These are phyloP conservation scores for Ceratothoa steindachneri DNA, from an alignment of 2,888 invertebrate genomes.

Conservation along the genomic window DNA sequence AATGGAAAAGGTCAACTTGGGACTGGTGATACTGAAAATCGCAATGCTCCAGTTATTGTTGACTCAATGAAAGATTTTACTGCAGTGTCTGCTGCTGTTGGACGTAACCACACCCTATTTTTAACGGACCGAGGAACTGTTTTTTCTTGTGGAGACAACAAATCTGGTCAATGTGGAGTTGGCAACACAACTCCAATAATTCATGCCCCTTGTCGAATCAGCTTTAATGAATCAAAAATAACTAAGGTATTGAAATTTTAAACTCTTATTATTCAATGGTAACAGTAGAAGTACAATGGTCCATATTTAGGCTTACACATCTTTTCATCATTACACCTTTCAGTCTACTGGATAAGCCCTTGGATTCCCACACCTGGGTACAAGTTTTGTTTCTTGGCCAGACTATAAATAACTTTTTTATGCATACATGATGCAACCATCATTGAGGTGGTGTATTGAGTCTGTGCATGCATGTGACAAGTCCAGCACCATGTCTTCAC, in stretches of 20 bases:
- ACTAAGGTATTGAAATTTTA: slow-evolving; percentile 56
- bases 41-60: slow-evolving; percentile 71
- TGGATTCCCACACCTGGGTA: too few relatives aligned
- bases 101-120: slow-evolving; percentile 81
- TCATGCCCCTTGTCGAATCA: slow-evolving; percentile 47
- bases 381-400: too few relatives aligned
- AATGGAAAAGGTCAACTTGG: slow-evolving; percentile 83
- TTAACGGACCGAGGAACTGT: slow-evolving; percentile 77
- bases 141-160: slow-evolving; percentile 86
- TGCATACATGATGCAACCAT: too few relatives aligned
- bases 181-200: slow-evolving; percentile 59
- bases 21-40: slow-evolving; percentile 68
- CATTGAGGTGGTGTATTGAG: too few relatives aligned
- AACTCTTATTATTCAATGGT: slow-evolving; percentile 57
- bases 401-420: too few relatives aligned
- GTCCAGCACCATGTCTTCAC: too few relatives aligned
- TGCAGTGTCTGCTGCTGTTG: slow-evolving; percentile 80
- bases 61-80: slow-evolving; percentile 70
- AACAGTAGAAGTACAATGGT: too few relatives aligned
- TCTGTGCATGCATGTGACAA: too few relatives aligned
- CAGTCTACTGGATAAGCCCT: too few relatives aligned
- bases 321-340: too few relatives aligned
- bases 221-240: slow-evolving; percentile 38
- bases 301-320: too few relatives aligned
- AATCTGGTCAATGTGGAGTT: slow-evolving; percentile 84